Percentiles rank a stretch among this genome's conserved stretches.
Evolutionary conservation across 2,888 invertebrate genomes (phyloP).

Genomic region (Proisotoma minuta): DNA sequence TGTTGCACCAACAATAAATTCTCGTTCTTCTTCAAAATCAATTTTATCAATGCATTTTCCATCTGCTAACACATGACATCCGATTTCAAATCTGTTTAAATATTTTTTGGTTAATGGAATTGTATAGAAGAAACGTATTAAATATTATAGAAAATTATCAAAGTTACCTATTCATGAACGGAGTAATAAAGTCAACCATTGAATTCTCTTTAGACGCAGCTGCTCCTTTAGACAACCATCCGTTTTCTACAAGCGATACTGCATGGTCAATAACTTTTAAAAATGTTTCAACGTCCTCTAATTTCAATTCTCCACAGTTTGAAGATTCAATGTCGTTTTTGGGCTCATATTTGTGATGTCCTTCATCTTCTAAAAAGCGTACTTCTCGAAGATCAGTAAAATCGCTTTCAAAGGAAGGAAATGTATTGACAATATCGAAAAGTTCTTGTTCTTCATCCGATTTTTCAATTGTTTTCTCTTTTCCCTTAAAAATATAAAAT

Average conservation of each 20-base stretch:
- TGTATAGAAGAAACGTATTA: background rate
- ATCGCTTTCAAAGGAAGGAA: conserved; percentile 42
- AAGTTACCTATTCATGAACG: conserved; percentile 41
- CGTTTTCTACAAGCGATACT: conserved; percentile 25
- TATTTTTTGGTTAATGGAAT: background rate
- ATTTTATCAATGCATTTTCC: conserved; percentile 12
- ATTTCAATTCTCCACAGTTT: conserved; percentile 19
- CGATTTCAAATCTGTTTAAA: conserved; percentile 38
- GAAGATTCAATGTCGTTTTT: conserved; percentile 9
- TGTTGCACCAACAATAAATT: conserved; percentile 37
- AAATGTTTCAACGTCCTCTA: conserved; percentile 34
- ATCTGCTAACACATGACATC: conserved; percentile 26
- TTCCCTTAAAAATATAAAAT: conserved; percentile 42
- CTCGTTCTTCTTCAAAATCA: conserved; percentile 33
- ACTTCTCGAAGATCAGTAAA: conserved; percentile 32
- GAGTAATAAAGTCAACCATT: conserved; percentile 27
- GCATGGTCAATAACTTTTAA: conserved; percentile 24
- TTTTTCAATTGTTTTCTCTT: conserved; percentile 31
- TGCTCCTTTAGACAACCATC: conserved; percentile 22
- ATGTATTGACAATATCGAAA: conserved; percentile 36
- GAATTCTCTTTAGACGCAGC: background rate
- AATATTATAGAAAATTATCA: no score
- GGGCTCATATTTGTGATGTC: background rate
- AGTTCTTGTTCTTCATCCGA: conserved; percentile 44
- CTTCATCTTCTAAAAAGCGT: conserved; percentile 10